Base-by-base conservation (phyloP, 2,797 vertebrate species). In the Podarcis lilfordi region DNA sequence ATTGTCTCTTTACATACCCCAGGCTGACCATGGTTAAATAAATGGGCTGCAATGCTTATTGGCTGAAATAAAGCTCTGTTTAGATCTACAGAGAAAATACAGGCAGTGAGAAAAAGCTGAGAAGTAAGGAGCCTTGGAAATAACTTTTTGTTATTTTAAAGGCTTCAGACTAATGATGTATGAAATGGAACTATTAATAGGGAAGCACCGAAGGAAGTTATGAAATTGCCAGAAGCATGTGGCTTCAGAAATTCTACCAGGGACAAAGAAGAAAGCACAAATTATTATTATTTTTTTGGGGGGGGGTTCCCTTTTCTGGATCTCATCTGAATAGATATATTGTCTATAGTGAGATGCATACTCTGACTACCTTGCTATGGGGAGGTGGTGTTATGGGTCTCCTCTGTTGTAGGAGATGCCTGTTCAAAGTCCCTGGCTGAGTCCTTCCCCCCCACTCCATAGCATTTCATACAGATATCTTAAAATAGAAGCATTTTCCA, bases 111-210 rank as follows among this genome's bases (percentile, higher is more conserved):
- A 76, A 7, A 76, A 7, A 85, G 55, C 72, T 66, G 84, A 59
- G 71, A 35, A 43, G 40, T 11, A 3, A 23, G n/a, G 40, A 72
- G 17, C 13, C 72, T 86, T 40, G 66, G 72, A 71, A 80, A 32
- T 23, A 80, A 69, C 10, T 29, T 66, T 66, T 11, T 35, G 25
- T 72, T 59, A 59, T 86, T 78, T 80, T 80, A 59, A 37, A 86
- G 66, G 43, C 27, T 78, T 32, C n/a, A 77, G 64, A 37, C 32
- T 78, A 83, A 77, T 76, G 74, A 82, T 77, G 81, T 59, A 69
- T 76, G 74, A 88, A 78, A 69, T 77, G 32, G 74, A 77, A 71
- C 40, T 55, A 61, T 55, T 50, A 68, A 82, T 66, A 87, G 50
- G 21, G 40, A 85, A 43, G n/a, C 32, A 69, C 13, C 40, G 78